Percentiles rank a stretch among this genome's conserved stretches.
These are phyloP conservation scores for Brachynemurus nebulosus DNA, from an alignment of 2,888 invertebrate species.

Conservation along the genomic window DNA sequence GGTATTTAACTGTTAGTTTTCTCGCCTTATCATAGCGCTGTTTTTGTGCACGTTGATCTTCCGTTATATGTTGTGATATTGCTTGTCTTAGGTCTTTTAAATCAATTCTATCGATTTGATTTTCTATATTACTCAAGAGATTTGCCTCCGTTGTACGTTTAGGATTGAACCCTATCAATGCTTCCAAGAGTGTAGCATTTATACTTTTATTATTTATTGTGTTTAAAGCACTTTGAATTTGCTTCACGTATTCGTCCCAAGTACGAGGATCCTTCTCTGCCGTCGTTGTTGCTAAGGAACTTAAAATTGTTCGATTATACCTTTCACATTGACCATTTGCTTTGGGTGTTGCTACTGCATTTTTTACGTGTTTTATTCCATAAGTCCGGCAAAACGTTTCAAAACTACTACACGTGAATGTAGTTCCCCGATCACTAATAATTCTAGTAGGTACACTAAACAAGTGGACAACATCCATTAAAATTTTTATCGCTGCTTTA, in stretches of 20 bases:
- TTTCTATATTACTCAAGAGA: too few species aligned
- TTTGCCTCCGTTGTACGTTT: too few species aligned
- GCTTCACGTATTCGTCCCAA: slow-evolving; percentile 20
- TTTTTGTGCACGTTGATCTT: too few species aligned
- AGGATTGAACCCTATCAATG: slow-evolving; percentile 18
- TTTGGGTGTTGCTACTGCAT: slow-evolving; percentile 17
- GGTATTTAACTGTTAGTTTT: too few species aligned
- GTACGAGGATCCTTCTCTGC: slow-evolving; percentile 12
- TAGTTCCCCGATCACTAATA: slow-evolving; percentile 20
- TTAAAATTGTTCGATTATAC: slow-evolving; percentile 16
- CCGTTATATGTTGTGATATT: too few species aligned
- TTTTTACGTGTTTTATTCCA: slow-evolving; percentile 19
- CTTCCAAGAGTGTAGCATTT: slow-evolving; percentile 15
- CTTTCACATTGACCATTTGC: slow-evolving; percentile 21
- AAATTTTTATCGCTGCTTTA: slow-evolving; percentile 12
- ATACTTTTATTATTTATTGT: slow-evolving; percentile 15
- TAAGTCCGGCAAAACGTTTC: slow-evolving; percentile 17
- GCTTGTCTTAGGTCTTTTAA: too few species aligned
- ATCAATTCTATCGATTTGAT: too few species aligned
- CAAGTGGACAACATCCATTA: slow-evolving; percentile 16
- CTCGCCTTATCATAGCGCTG: too few species aligned
- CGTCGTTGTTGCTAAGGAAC: slow-evolving; percentile 15
- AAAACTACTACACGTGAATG: slow-evolving; percentile 20
- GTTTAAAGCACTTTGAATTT: slow-evolving; percentile 21
- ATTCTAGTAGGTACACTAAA: slow-evolving; percentile 20